These are phyloP conservation scores for Macquaria ambigua DNA, from an alignment of 2,113 vertebrate species.

Conservation along the genomic window DNA sequence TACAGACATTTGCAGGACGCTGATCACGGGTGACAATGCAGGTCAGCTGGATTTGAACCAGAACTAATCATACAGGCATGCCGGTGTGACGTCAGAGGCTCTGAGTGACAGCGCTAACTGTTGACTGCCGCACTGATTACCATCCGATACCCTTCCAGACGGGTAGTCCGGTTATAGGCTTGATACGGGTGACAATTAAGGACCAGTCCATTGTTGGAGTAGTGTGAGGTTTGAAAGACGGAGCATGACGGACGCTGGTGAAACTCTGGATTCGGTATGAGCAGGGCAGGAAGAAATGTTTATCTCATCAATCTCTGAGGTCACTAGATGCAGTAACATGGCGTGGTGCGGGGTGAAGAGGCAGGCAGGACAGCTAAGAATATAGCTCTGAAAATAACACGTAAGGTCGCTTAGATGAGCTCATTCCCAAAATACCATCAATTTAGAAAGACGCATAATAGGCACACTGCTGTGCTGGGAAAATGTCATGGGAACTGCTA, in stretches of 20 bases:
- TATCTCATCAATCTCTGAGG: conserved; percentile 66
- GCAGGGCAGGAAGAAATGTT: conserved; percentile 42
- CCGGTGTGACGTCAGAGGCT: conserved; percentile 63
- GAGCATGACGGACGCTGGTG: conserved; percentile 35
- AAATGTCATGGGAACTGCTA: neutral
- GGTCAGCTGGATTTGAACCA: conserved; percentile 63
- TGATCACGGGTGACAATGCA: conserved; percentile 71
- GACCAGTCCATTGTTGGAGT: conserved; percentile 54
- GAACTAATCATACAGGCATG: conserved; percentile 74
- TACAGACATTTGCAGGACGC: conserved; percentile 42
- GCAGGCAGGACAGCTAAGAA: neutral
- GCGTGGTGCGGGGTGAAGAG: conserved; percentile 15
- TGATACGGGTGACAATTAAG: conserved; percentile 72
- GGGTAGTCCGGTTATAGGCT: conserved; percentile 31
- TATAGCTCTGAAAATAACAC: neutral
- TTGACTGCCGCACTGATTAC: conserved; percentile 66
- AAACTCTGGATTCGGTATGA: conserved; percentile 12
- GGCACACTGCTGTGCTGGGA: neutral
- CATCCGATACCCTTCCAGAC: conserved; percentile 65
- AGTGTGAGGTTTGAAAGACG: conserved; percentile 44
- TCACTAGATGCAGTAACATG: conserved; percentile 53
- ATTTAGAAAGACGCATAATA: conserved; percentile 12
- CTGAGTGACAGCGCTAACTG: conserved; percentile 59
- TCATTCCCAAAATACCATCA: neutral
- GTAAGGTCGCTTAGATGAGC: neutral